A percentile compares a stretch with the other conserved stretches of the same genome.
These are phyloP conservation scores for Trichogramma evanescens DNA, from an alignment of 2,888 invertebrate species.

Conservation along the genomic window DNA sequence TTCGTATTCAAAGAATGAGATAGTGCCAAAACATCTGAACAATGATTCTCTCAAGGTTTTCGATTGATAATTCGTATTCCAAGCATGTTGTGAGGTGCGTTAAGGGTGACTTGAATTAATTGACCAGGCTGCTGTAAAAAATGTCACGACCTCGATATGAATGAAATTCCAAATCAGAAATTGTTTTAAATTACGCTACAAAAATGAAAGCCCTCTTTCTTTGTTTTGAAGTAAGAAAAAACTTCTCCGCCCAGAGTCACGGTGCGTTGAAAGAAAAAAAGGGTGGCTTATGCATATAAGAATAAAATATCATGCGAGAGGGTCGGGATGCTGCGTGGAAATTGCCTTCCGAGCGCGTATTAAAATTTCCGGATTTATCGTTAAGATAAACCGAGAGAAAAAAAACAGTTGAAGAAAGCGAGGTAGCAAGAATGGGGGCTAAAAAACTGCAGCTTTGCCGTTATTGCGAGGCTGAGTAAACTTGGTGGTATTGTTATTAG, in stretches of 20 bases:
- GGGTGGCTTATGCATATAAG: slow-evolving; percentile 6
- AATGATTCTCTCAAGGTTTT: no score
- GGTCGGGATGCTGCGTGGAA: slow-evolving; percentile 37
- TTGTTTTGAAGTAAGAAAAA: no score
- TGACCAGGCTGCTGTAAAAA: no score
- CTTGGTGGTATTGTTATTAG: no score
- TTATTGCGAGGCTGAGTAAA: slow-evolving; percentile 27
- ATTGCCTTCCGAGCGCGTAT: slow-evolving; percentile 52
- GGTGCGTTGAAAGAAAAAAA: not conserved
- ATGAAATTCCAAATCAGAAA: slow-evolving; percentile 37
- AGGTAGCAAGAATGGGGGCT: no score
- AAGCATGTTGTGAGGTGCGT: no score
- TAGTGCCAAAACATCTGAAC: no score
- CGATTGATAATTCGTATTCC: no score
- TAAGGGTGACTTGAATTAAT: no score
- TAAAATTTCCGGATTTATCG: slow-evolving; percentile 56
- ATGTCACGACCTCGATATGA: no score
- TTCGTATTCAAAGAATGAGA: no score
- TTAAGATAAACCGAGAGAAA: slow-evolving; percentile 48
- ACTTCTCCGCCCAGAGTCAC: no score
- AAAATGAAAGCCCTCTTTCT: slow-evolving; percentile 37
- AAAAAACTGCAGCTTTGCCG: slow-evolving; percentile 23
- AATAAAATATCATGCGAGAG: slow-evolving; percentile 22
- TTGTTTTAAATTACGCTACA: slow-evolving; percentile 44
- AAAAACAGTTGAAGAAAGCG: slow-evolving; percentile 25